Base-by-base conservation (phyloP, 2,797 vertebrate species). In the Malacoctenus gilli region DNA sequence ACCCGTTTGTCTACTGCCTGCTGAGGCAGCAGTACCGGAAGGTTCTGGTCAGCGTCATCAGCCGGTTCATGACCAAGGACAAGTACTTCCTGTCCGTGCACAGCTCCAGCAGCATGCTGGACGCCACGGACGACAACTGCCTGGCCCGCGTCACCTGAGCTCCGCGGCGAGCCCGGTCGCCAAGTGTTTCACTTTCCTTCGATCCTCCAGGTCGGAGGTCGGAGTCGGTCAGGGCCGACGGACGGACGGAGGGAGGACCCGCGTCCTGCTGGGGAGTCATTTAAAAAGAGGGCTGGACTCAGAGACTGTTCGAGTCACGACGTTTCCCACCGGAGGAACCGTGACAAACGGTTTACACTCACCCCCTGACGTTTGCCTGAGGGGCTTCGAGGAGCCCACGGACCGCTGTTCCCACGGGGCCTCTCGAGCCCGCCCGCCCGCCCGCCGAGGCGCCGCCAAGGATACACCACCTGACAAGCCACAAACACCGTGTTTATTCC, bases 1-100 rank as follows among this genome's bases (percentile, higher is more conserved):
- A 93, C 59, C 92, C 91, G 0, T 93, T 93, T 10, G 88, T 94
- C 54, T 93, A 92, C 77, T 93, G 92, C 1, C 90, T 92, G 40
- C 82, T 95, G 49, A 84, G 90, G 35, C 90, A 91, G 50, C 91
- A 92, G 59, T 93, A 92, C 91, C 89, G 87, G 72, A 92, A 90
- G 68, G 92, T 89, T 49, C 85, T 94, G 59, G 86, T 90, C 19
- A 56, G 81, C 48, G 75, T 93, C 2, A 79, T 91, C 82, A 83
- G 85, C 19, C 79, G 84, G 34, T 67, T 93, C 14, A 56, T 92
- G 53, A 82, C 89, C 42, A 90, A 90, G 35, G 86, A 91, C 58
- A 82, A 58, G 3, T 89, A 89, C 77, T 89, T 87, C 0, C 84
- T 88, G 5, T 91, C 92, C 0, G 78, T 86, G 49, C 87, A 88